A percentile compares a stretch with the other conserved stretches of the same genome.
Evolutionary conservation across 2,113 vertebrate species (phyloP).

Genomic region (Myrmophylax atrothorax): DNA sequence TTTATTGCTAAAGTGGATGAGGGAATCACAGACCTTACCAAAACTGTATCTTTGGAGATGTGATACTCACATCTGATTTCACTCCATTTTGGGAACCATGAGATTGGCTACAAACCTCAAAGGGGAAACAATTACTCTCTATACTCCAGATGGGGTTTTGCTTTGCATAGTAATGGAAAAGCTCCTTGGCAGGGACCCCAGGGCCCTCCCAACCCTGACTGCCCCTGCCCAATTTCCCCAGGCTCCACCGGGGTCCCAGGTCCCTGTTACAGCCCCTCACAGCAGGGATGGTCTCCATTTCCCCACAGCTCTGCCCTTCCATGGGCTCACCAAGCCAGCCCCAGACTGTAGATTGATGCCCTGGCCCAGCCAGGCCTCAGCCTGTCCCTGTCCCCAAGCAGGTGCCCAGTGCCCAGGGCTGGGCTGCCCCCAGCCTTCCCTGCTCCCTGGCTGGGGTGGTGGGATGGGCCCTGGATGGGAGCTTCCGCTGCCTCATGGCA

Average conservation of each 20-base stretch:
- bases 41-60: background rate
- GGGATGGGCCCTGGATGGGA: background rate
- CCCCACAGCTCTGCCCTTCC: background rate
- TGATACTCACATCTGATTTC: background rate
- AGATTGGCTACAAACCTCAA: background rate
- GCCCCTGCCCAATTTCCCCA: background rate
- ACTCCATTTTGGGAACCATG: background rate
- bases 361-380: background rate
- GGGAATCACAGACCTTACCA: background rate
- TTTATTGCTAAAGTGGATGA: background rate
- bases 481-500: accelerated
- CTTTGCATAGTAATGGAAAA: background rate
- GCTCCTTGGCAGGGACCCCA: background rate
- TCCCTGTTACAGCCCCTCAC: background rate
- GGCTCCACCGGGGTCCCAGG: accelerated
- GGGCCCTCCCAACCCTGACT: background rate
- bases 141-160: background rate
- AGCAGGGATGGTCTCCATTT: background rate
- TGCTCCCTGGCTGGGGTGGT: background rate
- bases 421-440: background rate
- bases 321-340: accelerated
- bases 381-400: background rate
- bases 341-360: accelerated
- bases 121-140: background rate
- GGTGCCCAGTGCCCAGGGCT: accelerated